Base-by-base conservation (phyloP, 2,888 invertebrate genomes). In the Alloscopus bannaensis region DNA sequence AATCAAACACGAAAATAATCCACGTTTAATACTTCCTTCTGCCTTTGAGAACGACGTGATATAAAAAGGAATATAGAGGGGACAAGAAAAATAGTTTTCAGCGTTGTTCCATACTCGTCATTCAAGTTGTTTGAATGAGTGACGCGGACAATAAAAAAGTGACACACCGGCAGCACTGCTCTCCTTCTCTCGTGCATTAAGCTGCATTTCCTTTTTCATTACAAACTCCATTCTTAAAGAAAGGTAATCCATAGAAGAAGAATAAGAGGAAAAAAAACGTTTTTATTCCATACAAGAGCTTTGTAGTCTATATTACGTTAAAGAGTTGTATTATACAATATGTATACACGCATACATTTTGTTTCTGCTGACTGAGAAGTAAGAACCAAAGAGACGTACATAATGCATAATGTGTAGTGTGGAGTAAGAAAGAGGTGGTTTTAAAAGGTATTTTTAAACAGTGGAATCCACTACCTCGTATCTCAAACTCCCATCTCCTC, bases 131-230 rank as follows among this genome's bases (percentile, higher is more conserved):
- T 57, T 52, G 70, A 60, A 29, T 73, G 73, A 73, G 42, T 40
- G 65, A 65, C 55, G 47, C 22, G n/a, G n/a, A 57, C 20, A 73
- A 64, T 72, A 72, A 73, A 73, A 36, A 73, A 24, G 57, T 47
- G 65, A 73, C 73, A 73, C 73, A 73, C 73, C 73, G 65, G 73
- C 71, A 50, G 60, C 28, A n/a, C 50, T 16, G 24, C 6, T 36
- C 13, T 36, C 36, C 36, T 13, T 36, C 36, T 36, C 57, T 45
- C 45, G 29, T 57, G 24, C 57, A 57, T 57, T 31, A 57, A 31
- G 16, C 47, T n/a, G 3, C 24, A 57, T 31, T 57, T n/a, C n/a
- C n/a, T n/a, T n/a, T n/a, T n/a, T n/a, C n/a, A n/a, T n/a, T n/a
- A n/a, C n/a, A n/a, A n/a, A n/a, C n/a, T n/a, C n/a, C n/a, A n/a